Evolutionary conservation across 2,888 invertebrate genomes (phyloP).

Genomic region (Dryadula phaetusa): DNA sequence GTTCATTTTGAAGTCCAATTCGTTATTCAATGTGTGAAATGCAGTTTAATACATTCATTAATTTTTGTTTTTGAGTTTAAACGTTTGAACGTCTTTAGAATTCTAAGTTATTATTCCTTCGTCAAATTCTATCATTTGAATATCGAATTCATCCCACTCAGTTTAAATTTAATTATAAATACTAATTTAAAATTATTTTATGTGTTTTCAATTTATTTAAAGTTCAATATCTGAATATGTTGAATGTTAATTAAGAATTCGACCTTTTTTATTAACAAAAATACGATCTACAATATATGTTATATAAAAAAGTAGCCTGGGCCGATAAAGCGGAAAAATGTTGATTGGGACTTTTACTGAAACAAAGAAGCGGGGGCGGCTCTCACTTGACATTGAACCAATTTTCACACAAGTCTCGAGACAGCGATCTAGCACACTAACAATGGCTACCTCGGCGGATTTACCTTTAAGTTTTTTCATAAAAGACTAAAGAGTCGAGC

Average conservation of each 20-base stretch:
- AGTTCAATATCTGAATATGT: no score
- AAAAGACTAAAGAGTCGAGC: conserved; percentile 29
- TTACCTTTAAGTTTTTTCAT: conserved; percentile 40
- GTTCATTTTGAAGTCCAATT: not conserved
- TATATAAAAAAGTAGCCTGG: conserved; percentile 21
- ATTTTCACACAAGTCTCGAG: conserved; percentile 39
- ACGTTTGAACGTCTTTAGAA: no score
- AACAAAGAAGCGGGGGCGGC: conserved; percentile 41
- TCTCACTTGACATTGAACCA: conserved; percentile 44
- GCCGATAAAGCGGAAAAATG: conserved; percentile 17
- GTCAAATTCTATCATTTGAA: no score
- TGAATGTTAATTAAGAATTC: no score
- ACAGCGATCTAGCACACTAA: conserved; percentile 43
- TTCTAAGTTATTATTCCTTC: no score
- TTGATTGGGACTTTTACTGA: conserved; percentile 36
- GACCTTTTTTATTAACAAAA: conserved; percentile 3
- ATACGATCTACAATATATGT: not conserved
- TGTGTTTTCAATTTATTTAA: no score
- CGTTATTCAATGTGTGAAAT: no score
- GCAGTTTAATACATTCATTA: no score
- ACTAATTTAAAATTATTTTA: no score
- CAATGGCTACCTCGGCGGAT: conserved; percentile 39
- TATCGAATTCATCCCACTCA: no score
- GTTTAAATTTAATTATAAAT: no score
- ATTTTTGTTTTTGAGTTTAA: no score